Percentiles rank a stretch among this genome's conserved stretches.
These are phyloP conservation scores for Psilopogon haemacephalus DNA, from an alignment of 2,113 vertebrate genomes.

Conservation along the genomic window DNA sequence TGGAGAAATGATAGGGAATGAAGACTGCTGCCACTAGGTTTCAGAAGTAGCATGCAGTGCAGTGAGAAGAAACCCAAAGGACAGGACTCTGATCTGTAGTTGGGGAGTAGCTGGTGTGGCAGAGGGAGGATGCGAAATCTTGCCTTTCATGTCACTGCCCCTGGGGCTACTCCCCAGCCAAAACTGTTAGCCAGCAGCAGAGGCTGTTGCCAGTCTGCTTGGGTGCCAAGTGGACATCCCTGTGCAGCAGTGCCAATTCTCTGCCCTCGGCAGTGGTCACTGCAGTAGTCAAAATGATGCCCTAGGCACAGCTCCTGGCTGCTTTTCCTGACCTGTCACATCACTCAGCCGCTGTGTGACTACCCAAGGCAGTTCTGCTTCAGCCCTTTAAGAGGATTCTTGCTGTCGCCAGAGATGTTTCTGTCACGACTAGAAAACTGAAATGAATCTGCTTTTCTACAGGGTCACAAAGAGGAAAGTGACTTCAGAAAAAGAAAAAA, in stretches of 20 bases:
- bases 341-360: not conserved
- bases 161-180: not conserved
- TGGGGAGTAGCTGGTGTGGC: not conserved
- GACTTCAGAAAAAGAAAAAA: not conserved
- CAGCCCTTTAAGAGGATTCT: not conserved
- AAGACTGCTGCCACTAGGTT: not conserved
- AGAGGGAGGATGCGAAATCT: not conserved
- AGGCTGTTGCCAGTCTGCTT: not conserved
- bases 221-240: not conserved
- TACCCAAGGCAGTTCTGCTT: not conserved
- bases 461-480: not conserved
- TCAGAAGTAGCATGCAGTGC: not conserved
- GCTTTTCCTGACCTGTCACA: not conserved
- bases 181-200: not conserved
- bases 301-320: not conserved
- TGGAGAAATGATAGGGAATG: rapidly evolving
- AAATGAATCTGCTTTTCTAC: not conserved
- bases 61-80: not conserved
- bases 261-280: not conserved
- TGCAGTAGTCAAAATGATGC: not conserved
- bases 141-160: rapidly evolving
- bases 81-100: not conserved
- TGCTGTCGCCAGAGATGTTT: not conserved
- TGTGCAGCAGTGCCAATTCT: not conserved
- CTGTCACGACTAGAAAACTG: not conserved